Evolutionary conservation across 1,140 invertebrate species (phyloP).

Genomic region (Coboldia fuscipes): DNA sequence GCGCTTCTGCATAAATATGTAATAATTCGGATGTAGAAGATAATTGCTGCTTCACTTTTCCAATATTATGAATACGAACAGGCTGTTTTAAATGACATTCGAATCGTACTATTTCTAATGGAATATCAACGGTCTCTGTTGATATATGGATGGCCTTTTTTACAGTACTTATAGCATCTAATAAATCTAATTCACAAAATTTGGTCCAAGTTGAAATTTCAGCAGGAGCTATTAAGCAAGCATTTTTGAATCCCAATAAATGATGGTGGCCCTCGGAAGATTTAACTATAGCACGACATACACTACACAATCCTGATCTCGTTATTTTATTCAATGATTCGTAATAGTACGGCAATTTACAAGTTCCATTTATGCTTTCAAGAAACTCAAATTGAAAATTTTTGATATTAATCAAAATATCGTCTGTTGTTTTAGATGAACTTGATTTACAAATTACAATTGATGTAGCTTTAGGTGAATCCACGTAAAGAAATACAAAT

Average conservation of each 20-base stretch:
- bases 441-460: too few species aligned
- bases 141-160: slow-evolving; percentile 2
- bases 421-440: slow-evolving; percentile 17
- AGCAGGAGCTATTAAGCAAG: slow-evolving; percentile 57
- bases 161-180: slow-evolving; percentile 4
- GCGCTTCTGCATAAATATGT: slow-evolving; percentile 67
- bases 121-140: slow-evolving; percentile 20
- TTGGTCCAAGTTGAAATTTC: slow-evolving; percentile 79
- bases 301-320: slow-evolving; percentile 35
- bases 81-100: slow-evolving; percentile 74
- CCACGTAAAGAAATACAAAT: background rate
- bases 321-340: too few species aligned
- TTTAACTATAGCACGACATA: slow-evolving; percentile 41
- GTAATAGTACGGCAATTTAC: too few species aligned
- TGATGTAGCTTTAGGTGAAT: background rate
- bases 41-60: background rate
- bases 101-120: slow-evolving; percentile 43
- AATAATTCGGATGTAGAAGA: slow-evolving; percentile 23
- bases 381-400: background rate
- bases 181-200: slow-evolving; percentile 72
- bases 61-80: slow-evolving; percentile 57
- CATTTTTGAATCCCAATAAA: slow-evolving; percentile 51
- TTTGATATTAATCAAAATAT: slow-evolving; percentile 6
- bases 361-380: background rate
- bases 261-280: slow-evolving; percentile 16